These are phyloP conservation scores for Phataginus tetradactyla DNA, from an alignment of 2,797 vertebrate genomes.

Conservation along the genomic window DNA sequence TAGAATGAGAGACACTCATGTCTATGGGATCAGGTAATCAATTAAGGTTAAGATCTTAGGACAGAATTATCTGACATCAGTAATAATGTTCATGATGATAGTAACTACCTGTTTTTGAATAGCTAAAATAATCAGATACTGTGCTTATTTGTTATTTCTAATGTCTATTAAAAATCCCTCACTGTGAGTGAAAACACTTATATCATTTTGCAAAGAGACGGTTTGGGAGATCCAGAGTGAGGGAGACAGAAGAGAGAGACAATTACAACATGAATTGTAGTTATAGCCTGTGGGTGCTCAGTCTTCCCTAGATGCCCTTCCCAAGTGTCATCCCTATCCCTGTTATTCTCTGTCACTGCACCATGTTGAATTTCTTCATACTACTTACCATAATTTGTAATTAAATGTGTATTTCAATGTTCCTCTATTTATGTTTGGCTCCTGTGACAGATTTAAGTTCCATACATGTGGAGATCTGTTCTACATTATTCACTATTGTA, in stretches of 20 bases:
- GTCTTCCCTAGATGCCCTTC: not conserved
- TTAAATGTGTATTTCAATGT: not conserved
- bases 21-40: not conserved
- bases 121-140: not conserved
- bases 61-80: not conserved
- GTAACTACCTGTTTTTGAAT: not conserved
- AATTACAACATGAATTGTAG: not conserved
- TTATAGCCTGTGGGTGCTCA: not conserved
- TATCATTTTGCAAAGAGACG: not conserved
- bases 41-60: not conserved
- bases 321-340: not conserved
- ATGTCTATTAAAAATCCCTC: not conserved
- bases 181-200: not conserved
- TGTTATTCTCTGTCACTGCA: not conserved
- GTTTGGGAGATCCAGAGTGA: not conserved
- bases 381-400: not conserved
- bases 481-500: not conserved
- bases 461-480: not conserved
- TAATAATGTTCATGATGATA: not conserved
- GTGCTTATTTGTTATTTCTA: not conserved
- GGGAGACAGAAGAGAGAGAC: not conserved
- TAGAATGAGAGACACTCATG: not conserved
- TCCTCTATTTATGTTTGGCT: not conserved
- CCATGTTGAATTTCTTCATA: not conserved
- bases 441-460: not conserved